phyloP scores from a whole-genome alignment of 1,140 invertebrate species.

The Euura lappo region DNA sequence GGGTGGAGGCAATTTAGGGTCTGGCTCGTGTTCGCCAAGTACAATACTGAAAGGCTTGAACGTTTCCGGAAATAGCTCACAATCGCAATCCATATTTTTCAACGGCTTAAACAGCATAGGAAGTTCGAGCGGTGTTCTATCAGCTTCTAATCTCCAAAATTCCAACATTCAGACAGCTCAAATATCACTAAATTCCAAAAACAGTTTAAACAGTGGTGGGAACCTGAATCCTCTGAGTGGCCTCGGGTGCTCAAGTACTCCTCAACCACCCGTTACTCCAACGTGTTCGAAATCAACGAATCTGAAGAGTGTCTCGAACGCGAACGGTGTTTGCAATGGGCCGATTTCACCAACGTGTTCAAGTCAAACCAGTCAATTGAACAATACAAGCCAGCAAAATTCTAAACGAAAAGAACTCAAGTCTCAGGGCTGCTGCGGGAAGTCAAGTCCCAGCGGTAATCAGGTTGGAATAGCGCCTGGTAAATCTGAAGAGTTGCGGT shows the following conservation, averaged over 20 bases:
- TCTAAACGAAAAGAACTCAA: conserved; percentile 44
- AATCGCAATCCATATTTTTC: conserved; percentile 35
- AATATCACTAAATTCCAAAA: not conserved
- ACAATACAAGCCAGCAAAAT: conserved; percentile 30
- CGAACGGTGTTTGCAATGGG: conserved; percentile 20
- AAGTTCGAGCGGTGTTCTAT: conserved; percentile 30
- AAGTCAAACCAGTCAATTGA: conserved; percentile 35
- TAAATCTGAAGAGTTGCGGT: conserved; percentile 66
- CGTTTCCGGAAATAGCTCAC: conserved; percentile 27
- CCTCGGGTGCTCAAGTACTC: not conserved
- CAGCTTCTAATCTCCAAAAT: conserved; percentile 9
- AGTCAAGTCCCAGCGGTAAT: conserved; percentile 39
- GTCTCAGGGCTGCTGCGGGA: conserved; percentile 33
- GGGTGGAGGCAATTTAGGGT: conserved; percentile 55
- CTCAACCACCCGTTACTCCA: conserved; percentile 15
- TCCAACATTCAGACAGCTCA: not conserved
- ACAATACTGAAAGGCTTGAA: conserved; percentile 33
- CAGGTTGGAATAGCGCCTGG: conserved; percentile 45
- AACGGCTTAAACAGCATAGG: conserved; percentile 39
- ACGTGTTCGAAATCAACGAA: conserved; percentile 21
- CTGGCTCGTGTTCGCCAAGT: conserved; percentile 38
- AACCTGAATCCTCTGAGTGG: not conserved
- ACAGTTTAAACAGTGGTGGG: not conserved
- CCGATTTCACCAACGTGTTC: conserved; percentile 43
- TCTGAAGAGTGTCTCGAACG: conserved; percentile 10